phyloP scores from a whole-genome alignment of 2,888 invertebrate species.

The Spialia ferax region DNA sequence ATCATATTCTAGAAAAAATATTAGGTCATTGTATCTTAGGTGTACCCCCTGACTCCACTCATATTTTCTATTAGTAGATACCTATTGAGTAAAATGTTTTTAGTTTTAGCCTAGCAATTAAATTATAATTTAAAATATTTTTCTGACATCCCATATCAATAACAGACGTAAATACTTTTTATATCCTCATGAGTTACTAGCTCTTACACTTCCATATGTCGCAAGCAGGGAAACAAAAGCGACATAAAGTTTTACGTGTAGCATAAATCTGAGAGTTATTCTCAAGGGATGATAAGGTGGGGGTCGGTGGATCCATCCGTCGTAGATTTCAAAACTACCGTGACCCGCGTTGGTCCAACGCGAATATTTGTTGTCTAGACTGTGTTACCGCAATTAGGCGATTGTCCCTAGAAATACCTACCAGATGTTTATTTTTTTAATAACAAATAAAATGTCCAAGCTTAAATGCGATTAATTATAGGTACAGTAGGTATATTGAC shows the following conservation, averaged over 20 bases:
- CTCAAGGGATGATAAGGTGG: slow-evolving; percentile 81
- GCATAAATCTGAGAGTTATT: slow-evolving; percentile 83
- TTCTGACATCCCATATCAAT: slow-evolving; percentile 5
- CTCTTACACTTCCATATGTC: slow-evolving; percentile 47
- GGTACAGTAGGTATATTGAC: too few species aligned
- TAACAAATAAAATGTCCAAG: too few species aligned
- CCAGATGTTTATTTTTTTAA: too few species aligned
- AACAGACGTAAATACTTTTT: slow-evolving; percentile 22
- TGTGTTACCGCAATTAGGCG: neutral
- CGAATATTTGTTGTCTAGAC: neutral
- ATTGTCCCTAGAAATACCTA: too few species aligned
- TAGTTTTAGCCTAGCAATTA: too few species aligned
- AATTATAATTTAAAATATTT: neutral
- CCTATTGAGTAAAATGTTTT: too few species aligned
- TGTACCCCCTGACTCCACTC: too few species aligned
- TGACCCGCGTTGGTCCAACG: neutral
- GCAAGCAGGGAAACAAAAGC: slow-evolving; percentile 68
- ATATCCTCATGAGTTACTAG: slow-evolving; percentile 25
- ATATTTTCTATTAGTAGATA: too few species aligned
- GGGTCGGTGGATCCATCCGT: slow-evolving; percentile 41
- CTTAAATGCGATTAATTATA: too few species aligned
- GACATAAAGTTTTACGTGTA: slow-evolving; percentile 83
- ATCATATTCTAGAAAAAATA: too few species aligned
- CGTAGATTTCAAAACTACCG: slow-evolving; percentile 5
- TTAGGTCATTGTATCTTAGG: too few species aligned